These are phyloP conservation scores for Petrocephalus microphthalmus DNA, from an alignment of 2,113 vertebrate genomes.

Conservation along the genomic window DNA sequence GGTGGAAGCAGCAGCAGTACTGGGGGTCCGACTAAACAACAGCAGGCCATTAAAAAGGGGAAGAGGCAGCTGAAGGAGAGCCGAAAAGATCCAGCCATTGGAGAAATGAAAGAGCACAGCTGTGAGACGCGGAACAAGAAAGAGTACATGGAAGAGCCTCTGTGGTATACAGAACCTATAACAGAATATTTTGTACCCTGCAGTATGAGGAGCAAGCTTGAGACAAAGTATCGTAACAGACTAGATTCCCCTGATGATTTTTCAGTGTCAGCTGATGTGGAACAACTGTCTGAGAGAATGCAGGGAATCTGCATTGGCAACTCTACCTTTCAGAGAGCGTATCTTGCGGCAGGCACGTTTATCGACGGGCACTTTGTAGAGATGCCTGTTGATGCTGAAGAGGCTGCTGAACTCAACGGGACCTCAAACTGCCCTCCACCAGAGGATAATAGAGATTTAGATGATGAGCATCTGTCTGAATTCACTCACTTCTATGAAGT, in stretches of 20 bases:
- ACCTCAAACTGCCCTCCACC: slow-evolving; percentile 86
- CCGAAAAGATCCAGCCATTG: slow-evolving; percentile 68
- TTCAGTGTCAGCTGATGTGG: slow-evolving; percentile 59
- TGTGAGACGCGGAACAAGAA: slow-evolving; percentile 70
- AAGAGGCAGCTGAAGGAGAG: slow-evolving; percentile 77
- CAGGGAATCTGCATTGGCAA: slow-evolving; percentile 82
- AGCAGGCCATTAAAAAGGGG: slow-evolving; percentile 78
- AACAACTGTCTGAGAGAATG: slow-evolving; percentile 76
- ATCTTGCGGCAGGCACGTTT: slow-evolving; percentile 93
- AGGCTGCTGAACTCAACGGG: slow-evolving; percentile 78
- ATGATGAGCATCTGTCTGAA: slow-evolving; percentile 98
- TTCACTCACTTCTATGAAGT: slow-evolving; percentile 99
- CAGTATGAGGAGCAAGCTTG: slow-evolving; percentile 88
- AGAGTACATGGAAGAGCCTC: slow-evolving; percentile 91
- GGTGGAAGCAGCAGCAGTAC: slow-evolving; percentile 65
- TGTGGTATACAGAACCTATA: slow-evolving; percentile 98
- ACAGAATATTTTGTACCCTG: slow-evolving; percentile 89
- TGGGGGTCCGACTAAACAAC: slow-evolving; percentile 62
- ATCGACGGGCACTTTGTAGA: slow-evolving; percentile 96
- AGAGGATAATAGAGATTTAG: slow-evolving; percentile 85
- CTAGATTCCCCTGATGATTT: slow-evolving; percentile 59
- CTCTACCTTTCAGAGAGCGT: slow-evolving; percentile 77
- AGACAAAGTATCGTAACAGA: slow-evolving; percentile 87
- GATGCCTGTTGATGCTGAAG: slow-evolving; percentile 80
- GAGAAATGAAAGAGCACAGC: slow-evolving; percentile 65